Evolutionary conservation across 2,888 invertebrate genomes (phyloP).

Genomic region (Isotomurus palustris): DNA sequence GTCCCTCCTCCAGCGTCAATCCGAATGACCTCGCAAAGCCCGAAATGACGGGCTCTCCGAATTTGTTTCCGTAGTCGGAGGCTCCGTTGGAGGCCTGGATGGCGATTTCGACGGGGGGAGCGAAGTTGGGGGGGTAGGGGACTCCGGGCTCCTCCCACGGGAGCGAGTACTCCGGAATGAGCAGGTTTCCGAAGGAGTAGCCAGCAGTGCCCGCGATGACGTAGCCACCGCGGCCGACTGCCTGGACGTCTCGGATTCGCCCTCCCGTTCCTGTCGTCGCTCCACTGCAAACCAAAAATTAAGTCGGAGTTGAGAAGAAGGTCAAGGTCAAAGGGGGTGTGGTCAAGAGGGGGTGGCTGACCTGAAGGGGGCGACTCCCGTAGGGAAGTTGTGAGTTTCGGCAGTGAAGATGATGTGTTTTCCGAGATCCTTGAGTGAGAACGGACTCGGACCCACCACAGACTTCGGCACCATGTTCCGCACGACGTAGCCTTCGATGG

Average conservation of each 20-base stretch:
- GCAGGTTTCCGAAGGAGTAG: conserved; percentile 89
- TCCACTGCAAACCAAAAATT: conserved; percentile 61
- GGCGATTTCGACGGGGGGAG: conserved; percentile 79
- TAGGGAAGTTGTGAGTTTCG: conserved; percentile 98
- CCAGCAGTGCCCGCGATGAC: conserved; percentile 95
- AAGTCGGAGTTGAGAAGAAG: neutral
- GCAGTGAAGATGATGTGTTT: conserved; percentile 95
- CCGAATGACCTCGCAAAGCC: conserved; percentile 93
- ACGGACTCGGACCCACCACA: conserved; percentile 62
- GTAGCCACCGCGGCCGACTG: conserved; percentile 87
- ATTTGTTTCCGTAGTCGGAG: conserved; percentile 98
- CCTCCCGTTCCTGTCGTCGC: conserved; percentile 98
- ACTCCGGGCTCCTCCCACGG: conserved; percentile 78
- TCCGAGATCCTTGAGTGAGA: conserved; percentile 56
- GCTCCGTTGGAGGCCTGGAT: conserved; percentile 97
- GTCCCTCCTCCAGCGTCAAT: conserved; percentile 58
- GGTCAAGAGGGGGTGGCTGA: conserved; percentile 40
- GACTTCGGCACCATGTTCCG: conserved; percentile 63
- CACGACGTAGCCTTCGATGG: conserved; percentile 76
- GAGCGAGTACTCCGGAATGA: conserved; percentile 77
- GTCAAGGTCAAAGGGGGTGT: neutral
- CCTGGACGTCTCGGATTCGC: conserved; percentile 88
- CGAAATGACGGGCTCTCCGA: conserved; percentile 88
- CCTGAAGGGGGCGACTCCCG: conserved; percentile 90
- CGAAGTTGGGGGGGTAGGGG: conserved; percentile 83